Conservation (phyloP, 2,888 invertebrate species). For the Eristalis pertinax region DNA sequence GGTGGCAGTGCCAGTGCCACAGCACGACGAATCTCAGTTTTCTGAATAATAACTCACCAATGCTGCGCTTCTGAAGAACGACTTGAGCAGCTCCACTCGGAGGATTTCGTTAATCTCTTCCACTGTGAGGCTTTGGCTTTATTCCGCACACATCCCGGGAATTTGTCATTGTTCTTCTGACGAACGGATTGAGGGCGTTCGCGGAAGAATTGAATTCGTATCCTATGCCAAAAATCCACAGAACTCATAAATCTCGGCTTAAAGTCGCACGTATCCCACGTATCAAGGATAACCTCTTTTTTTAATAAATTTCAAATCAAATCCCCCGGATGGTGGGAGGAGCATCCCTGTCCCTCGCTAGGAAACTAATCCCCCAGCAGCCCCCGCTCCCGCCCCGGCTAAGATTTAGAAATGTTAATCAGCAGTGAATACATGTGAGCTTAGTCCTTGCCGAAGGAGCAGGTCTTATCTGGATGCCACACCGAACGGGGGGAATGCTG, state of each 20-base stretch:
- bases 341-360: not conserved
- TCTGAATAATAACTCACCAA: not conserved
- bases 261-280: too few species aligned
- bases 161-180: not conserved
- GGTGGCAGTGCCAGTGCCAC: too few species aligned
- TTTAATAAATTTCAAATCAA: not conserved
- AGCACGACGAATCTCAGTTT: not conserved
- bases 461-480: slow-evolving; percentile 13
- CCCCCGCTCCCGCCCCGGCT: not conserved
- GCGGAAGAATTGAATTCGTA: not conserved
- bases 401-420: not conserved
- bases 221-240: not conserved
- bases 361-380: not conserved
- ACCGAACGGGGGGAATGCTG: not conserved
- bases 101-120: not conserved
- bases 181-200: not conserved
- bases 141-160: not conserved
- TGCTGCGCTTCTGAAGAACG: not conserved
- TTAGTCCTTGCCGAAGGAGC: slow-evolving; percentile 23
- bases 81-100: not conserved
- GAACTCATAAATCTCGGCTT: not conserved
- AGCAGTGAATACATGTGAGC: not conserved
- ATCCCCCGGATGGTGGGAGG: not conserved
- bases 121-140: not conserved
- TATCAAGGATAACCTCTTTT: too few species aligned